phyloP scores from a whole-genome alignment of 53 echinoderm and acorn worm genomes.

The Holothuria scabra region DNA sequence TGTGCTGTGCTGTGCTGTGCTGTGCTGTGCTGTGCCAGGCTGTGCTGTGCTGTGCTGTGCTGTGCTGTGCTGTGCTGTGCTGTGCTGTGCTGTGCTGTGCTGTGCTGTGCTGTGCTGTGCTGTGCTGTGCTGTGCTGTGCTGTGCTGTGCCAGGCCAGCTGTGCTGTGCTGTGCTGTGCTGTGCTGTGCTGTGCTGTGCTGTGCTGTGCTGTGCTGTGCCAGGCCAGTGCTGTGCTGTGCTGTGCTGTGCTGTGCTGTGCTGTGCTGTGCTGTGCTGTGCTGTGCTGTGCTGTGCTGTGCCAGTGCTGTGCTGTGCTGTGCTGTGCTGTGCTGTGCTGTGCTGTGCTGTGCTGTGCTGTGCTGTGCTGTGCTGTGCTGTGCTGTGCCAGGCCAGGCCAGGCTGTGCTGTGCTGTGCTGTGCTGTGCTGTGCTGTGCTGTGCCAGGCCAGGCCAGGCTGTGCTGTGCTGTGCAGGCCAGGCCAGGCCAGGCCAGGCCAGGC shows the following conservation, averaged over 20 bases:
- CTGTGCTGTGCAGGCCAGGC: too few species aligned
- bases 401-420: too few species aligned
- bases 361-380: too few species aligned
- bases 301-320: conserved; percentile 32
- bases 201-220: conserved; percentile 26
- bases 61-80: conserved; percentile 37
- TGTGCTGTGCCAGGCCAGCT: background rate
- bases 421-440: too few species aligned
- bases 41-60: too few species aligned
- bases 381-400: too few species aligned
- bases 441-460: too few species aligned
- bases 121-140: conserved; percentile 25
- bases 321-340: conserved; percentile 21
- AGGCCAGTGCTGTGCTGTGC: conserved; percentile 30
- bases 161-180: conserved; percentile 24
- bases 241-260: background rate
- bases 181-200: conserved; percentile 21
- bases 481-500: too few species aligned
- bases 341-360: conserved; percentile 25
- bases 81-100: conserved; percentile 28
- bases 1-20: too few species aligned
- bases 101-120: conserved; percentile 23
- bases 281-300: background rate
- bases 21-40: too few species aligned
- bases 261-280: background rate